Base-by-base conservation (phyloP, 2,797 vertebrate genomes). In the Chiroxiphia lanceolata region DNA sequence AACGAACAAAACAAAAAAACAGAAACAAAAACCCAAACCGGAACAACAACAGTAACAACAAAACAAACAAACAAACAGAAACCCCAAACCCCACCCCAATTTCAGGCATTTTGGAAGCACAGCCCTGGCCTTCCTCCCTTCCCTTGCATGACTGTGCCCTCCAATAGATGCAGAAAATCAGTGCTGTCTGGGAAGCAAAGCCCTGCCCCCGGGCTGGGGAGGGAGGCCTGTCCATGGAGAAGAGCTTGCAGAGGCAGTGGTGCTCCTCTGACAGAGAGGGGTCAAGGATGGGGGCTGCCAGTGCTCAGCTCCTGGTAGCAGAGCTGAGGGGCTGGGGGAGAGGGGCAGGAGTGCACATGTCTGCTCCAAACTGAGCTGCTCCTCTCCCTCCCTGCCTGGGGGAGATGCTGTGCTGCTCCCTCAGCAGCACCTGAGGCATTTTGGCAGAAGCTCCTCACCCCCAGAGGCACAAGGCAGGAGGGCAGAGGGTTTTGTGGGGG, bases 121-220 rank as follows among this genome's bases (percentile, higher is more conserved):
- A 51, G 45, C 9, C n/a, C 7, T 12, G 33, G 20, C 25, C 22
- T 60, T 60, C 36, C 33, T 82, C 70, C 48, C 15, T 64, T 61
- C 13, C 19, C 57, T 40, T 44, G 4, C 2, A 1, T 3, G 26
- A 17, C 0, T 31, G 6, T 5, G 7, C 11, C 23, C 57, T 89
- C n/a, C n/a, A 34, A 23, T 6, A 80, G 18, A 31, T 27, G 22
- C 22, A 69, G 54, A n/a, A 45, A 23, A 3, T 4, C 36, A 45
- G 53, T 3, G 7, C 4, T 36, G 7, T 16, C 45, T 1, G 4
- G 42, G 27, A 61, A 56, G 17, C 19, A 63, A 6, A 6, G 1
- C 8, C 54, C 8, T 15, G 9, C 20, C 1, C 8, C 42, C 13
- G 18, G 11, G 18, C 42, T 83, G 61, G 56, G 51, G 12, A 69